phyloP scores from a whole-genome alignment of 2,113 vertebrate species.

The Oncorhynchus keta region DNA sequence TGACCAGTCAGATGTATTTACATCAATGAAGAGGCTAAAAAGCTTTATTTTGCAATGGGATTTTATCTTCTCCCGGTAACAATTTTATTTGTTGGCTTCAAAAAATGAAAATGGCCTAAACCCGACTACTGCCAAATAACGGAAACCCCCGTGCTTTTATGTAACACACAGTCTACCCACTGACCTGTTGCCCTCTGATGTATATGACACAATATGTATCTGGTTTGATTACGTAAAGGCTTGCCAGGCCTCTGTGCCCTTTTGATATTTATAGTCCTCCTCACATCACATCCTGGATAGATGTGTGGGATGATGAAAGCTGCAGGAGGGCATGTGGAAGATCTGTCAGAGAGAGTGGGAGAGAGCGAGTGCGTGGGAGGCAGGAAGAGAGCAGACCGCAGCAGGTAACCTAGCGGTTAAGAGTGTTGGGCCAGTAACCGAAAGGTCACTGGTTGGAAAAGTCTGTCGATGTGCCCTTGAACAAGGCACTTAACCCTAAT shows the following conservation, averaged over 20 bases:
- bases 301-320: slow-evolving; percentile 25
- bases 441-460: too few species aligned
- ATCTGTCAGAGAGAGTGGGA: slow-evolving; percentile 47
- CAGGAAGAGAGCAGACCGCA: slow-evolving; percentile 19
- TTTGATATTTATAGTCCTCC: slow-evolving; percentile 71
- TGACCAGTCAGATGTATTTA: too few species aligned
- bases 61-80: too few species aligned
- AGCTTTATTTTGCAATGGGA: too few species aligned
- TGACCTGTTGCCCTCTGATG: neutral
- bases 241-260: slow-evolving; percentile 49
- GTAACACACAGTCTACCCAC: neutral
- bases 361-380: slow-evolving; percentile 30
- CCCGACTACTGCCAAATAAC: too few species aligned
- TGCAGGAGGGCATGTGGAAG: slow-evolving; percentile 55
- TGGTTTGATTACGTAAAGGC: slow-evolving; percentile 65
- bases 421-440: too few species aligned
- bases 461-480: too few species aligned
- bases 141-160: neutral
- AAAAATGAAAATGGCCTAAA: too few species aligned
- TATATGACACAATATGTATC: slow-evolving; percentile 25
- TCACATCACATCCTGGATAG: slow-evolving; percentile 25
- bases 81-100: too few species aligned
- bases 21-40: too few species aligned
- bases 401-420: too few species aligned
- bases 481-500: too few species aligned